Evolutionary conservation across 2,797 vertebrate species (phyloP).

Genomic region (Phalanger gymnotis): DNA sequence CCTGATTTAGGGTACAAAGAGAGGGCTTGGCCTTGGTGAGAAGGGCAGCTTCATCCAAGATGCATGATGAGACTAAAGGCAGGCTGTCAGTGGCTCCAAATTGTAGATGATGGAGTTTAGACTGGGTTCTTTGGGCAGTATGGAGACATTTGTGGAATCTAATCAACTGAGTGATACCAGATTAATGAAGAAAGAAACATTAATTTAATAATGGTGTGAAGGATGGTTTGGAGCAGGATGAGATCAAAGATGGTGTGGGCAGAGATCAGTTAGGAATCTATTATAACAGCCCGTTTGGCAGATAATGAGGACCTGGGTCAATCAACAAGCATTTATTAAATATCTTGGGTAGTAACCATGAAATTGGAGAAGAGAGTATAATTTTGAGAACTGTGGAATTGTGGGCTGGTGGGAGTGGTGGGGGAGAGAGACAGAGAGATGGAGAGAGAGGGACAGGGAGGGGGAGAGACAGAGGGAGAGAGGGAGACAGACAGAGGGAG

Average conservation of each 20-base stretch:
- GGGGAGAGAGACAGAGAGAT: too few species aligned
- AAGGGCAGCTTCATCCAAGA: not conserved
- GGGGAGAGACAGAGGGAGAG: too few species aligned
- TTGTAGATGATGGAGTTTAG: not conserved
- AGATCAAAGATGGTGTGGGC: too few species aligned
- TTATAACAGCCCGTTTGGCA: not conserved
- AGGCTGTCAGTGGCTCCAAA: not conserved
- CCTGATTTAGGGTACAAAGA: not conserved
- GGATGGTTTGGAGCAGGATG: not conserved
- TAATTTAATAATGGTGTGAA: not conserved
- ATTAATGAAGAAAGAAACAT: not conserved
- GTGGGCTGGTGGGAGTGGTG: not conserved
- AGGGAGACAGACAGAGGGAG: too few species aligned
- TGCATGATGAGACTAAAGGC: not conserved
- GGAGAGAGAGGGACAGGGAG: too few species aligned
- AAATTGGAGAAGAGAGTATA: not conserved
- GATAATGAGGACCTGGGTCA: too few species aligned
- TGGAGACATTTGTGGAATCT: not conserved
- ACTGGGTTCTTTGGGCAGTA: not conserved
- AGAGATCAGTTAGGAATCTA: not conserved
- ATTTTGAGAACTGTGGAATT: not conserved
- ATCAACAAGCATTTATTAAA: too few species aligned
- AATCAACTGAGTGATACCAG: not conserved
- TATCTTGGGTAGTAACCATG: too few species aligned
- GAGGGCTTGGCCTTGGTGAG: not conserved